Evolutionary conservation across 1,140 invertebrate species (phyloP), one percentile per base, ranked within the genome.

Genomic region (Camponotus floridanus): DNA sequence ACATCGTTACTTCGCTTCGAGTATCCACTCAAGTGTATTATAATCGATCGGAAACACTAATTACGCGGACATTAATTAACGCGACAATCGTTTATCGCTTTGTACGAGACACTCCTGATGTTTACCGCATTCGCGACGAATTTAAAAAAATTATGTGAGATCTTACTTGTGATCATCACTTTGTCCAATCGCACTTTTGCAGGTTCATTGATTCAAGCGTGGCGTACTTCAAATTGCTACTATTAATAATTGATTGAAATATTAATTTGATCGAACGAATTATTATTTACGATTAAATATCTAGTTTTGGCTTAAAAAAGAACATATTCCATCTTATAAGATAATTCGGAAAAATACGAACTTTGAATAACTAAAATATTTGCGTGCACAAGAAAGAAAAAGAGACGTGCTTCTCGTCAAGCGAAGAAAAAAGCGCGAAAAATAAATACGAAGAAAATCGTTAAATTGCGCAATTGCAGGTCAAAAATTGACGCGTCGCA

Each of bases 31-130:
- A 6, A 15, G 31, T 18, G n/a, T 18, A 79, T 68, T 55, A 79
- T 7, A 68, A 33, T 33, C 59, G 36, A 65, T 80, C 48, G 13
- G 31, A 70, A 55, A 48, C 76, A 55, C 76, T 78, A 80, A 80
- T 80, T 80, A 57, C 33, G 3, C 76, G 18, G 9, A 48, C n/a
- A n/a, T 31, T 68, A 68, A 79, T 79, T 68, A 78, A 65, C 26
- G 61, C 18, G 21, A 48, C 31, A 9, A 33, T 70, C 21, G 7
- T 31, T 4, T 45, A 45, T 3, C 8, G 21, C 21, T 33, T 78
- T 64, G 13, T 31, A 68, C 18, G 31, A n/a, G 13, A 51, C n/a
- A 39, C 31, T 21, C 3, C 31, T 45, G n/a, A 3, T 21, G 2
- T 68, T 79, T 51, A 55, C 45, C 18, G 18, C 18, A 36, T 2